Conservation (phyloP, 2,797 vertebrate genomes). For the Balearica regulorum region DNA sequence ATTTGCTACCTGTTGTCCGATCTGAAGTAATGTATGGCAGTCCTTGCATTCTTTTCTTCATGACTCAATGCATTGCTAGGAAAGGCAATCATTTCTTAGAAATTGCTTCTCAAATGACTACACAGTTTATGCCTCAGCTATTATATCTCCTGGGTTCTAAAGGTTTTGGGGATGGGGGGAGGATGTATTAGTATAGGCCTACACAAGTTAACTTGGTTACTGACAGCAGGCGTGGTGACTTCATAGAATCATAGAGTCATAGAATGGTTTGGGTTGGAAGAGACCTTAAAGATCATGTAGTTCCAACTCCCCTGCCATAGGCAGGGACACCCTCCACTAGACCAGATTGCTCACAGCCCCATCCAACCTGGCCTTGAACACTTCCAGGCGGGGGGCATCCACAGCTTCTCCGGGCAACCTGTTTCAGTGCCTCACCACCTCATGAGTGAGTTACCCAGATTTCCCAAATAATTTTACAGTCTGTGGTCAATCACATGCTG, state of each 20-base stretch:
- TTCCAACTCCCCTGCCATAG: too few relatives aligned
- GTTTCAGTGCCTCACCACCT: neutral
- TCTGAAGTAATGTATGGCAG: neutral
- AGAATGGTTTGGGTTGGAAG: too few relatives aligned
- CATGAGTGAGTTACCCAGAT: neutral
- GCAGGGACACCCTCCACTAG: too few relatives aligned
- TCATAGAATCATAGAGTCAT: too few relatives aligned
- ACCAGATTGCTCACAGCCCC: too few relatives aligned
- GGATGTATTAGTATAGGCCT: neutral
- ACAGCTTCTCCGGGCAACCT: too few relatives aligned
- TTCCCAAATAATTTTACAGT: neutral
- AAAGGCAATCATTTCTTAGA: neutral
- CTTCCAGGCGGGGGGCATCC: too few relatives aligned
- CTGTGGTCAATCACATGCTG: neutral
- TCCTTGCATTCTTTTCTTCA: neutral
- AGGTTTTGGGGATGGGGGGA: neutral
- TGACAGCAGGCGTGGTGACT: neutral
- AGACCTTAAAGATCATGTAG: too few relatives aligned
- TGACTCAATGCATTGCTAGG: neutral
- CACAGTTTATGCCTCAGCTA: neutral
- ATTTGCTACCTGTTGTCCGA: neutral
- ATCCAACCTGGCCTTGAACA: too few relatives aligned
- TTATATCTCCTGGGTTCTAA: neutral
- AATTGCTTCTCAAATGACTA: neutral
- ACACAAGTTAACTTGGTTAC: neutral